A percentile compares a stretch with the other conserved stretches of the same genome.
These are phyloP conservation scores for Ametastegia equiseti DNA, from an alignment of 2,888 invertebrate genomes.

Conservation along the genomic window DNA sequence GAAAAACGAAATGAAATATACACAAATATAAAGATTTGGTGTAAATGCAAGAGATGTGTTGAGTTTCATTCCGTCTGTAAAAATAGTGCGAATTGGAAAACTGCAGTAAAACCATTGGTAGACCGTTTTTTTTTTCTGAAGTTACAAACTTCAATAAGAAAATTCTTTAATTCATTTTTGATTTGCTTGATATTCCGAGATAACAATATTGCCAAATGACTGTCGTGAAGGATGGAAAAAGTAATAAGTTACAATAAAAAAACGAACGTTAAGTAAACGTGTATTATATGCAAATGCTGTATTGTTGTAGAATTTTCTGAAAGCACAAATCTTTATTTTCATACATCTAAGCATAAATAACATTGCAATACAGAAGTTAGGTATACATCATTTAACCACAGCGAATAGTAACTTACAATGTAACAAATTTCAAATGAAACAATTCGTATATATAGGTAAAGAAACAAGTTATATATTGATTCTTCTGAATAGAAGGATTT, in stretches of 20 bases:
- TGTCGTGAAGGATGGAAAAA: no score
- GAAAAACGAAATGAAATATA: neutral
- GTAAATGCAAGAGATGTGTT: neutral
- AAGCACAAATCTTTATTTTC: constrained; percentile 64
- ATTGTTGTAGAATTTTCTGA: constrained; percentile 11
- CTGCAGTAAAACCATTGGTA: neutral
- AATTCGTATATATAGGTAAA: constrained; percentile 30
- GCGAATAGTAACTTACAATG: constrained; percentile 45
- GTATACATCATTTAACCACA: constrained; percentile 53
- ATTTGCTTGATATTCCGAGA: neutral
- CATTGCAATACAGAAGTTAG: constrained; percentile 59
- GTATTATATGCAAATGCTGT: constrained; percentile 1
- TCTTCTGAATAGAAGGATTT: neutral
- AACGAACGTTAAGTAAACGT: neutral
- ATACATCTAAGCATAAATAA: constrained; percentile 61
- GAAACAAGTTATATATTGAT: constrained; percentile 29
- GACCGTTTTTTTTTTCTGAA: neutral
- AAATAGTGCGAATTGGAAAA: neutral
- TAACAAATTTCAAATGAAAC: constrained; percentile 41
- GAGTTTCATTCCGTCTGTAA: no score
- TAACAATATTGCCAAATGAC: no score
- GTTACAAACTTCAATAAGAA: neutral
- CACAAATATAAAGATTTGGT: neutral
- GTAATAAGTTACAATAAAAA: neutral
- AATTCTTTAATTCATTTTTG: neutral